Conservation (phyloP, 2,113 vertebrate species). For the Pimephales promelas region DNA sequence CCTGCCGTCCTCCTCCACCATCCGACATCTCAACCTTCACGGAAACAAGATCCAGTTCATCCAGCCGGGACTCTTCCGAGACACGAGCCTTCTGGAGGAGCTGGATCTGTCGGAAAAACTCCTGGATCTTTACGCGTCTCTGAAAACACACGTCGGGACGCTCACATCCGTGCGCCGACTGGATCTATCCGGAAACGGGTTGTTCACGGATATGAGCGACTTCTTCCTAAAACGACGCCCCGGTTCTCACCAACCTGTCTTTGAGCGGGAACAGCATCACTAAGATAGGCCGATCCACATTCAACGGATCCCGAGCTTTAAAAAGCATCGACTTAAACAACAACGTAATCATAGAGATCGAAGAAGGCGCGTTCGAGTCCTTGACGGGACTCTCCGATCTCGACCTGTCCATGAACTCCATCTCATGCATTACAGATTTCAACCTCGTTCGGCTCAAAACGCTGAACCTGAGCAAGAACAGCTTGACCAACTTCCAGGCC, state of each 20-base stretch:
- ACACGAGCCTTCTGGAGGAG: slow-evolving; percentile 78
- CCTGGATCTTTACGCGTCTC: slow-evolving; percentile 74
- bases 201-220: slow-evolving; percentile 84
- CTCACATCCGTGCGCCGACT: slow-evolving; percentile 77
- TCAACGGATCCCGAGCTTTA: slow-evolving; percentile 74
- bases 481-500: slow-evolving; percentile 86
- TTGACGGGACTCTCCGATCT: slow-evolving; percentile 81
- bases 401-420: slow-evolving; percentile 92
- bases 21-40: slow-evolving; percentile 83
- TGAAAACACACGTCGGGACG: slow-evolving; percentile 72
- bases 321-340: slow-evolving; percentile 85
- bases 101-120: slow-evolving; percentile 86
- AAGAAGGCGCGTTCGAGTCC: slow-evolving; percentile 87
- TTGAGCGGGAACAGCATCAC: slow-evolving; percentile 90
- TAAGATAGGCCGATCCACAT: slow-evolving; percentile 77
- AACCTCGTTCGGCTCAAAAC: slow-evolving; percentile 81
- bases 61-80: slow-evolving; percentile 79
- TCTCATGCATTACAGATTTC: slow-evolving; percentile 91
- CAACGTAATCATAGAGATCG: slow-evolving; percentile 94
- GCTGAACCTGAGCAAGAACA: slow-evolving; percentile 93
- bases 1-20: slow-evolving; percentile 69
- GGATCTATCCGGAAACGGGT: slow-evolving; percentile 88
- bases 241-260: slow-evolving; percentile 79
- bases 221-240: slow-evolving; percentile 81
- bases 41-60: slow-evolving; percentile 87